Evolutionary conservation across 1,140 invertebrate genomes (phyloP).

Genomic region (Orussus abietinus): DNA sequence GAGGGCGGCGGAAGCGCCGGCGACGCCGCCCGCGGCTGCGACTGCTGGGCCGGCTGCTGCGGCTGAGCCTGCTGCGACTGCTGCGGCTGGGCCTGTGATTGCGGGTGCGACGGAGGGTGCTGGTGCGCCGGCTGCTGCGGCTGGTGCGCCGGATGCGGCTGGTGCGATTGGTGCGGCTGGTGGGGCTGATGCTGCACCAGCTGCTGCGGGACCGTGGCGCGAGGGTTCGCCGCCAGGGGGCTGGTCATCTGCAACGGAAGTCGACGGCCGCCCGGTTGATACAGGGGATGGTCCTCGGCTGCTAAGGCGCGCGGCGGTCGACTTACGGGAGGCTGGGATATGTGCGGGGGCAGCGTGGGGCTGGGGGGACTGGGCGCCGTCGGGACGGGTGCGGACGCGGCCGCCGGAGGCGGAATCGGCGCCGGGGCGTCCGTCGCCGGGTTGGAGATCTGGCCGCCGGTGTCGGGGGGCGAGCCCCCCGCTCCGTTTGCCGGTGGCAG

Average conservation of each 20-base stretch:
- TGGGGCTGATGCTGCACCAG: slow-evolving; percentile 45
- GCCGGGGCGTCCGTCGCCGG: slow-evolving; percentile 51
- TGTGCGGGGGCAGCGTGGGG: slow-evolving; percentile 52
- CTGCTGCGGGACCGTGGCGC: slow-evolving; percentile 53
- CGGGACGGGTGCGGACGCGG: slow-evolving; percentile 48
- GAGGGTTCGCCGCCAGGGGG: slow-evolving; percentile 53
- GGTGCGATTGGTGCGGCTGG: slow-evolving; percentile 48
- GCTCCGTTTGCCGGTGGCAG: slow-evolving; percentile 54
- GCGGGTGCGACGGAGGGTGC: slow-evolving; percentile 13
- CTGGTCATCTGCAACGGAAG: slow-evolving; percentile 53
- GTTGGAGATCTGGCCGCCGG: slow-evolving; percentile 51
- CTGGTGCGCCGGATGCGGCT: slow-evolving; percentile 46
- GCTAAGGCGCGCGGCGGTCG: too few relatives aligned
- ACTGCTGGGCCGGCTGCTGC: slow-evolving; percentile 39
- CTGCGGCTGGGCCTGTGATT: slow-evolving; percentile 12
- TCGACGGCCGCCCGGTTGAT: too few relatives aligned
- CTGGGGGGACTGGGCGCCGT: slow-evolving; percentile 52
- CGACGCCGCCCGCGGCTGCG: slow-evolving; percentile 42
- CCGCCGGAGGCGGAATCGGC: slow-evolving; percentile 50
- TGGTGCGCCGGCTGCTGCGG: slow-evolving; percentile 39
- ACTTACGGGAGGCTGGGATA: slow-evolving; percentile 53
- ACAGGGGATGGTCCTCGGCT: too few relatives aligned
- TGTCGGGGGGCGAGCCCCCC: slow-evolving; percentile 50
- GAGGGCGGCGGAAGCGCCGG: slow-evolving; percentile 54
- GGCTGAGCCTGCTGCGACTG: slow-evolving; percentile 19